Evolutionary conservation across 2,888 invertebrate genomes (phyloP), one percentile per base, ranked within the genome.

Genomic region (Fissipunctia ypsillon): DNA sequence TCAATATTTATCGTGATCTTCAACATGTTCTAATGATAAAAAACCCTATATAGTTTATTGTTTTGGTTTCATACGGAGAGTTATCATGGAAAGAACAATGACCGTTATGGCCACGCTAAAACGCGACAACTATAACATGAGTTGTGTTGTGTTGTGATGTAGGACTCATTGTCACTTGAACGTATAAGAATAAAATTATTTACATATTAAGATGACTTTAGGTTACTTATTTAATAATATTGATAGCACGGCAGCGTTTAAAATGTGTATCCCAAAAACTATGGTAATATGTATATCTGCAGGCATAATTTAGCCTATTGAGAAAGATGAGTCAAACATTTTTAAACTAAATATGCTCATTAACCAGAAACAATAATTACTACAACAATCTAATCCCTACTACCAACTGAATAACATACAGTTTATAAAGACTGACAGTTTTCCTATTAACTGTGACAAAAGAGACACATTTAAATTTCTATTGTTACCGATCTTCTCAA

Each of bases 121-220:
- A 48, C 22, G 48, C 0, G 22, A 48, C 48, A 22, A 48, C 22
- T 22, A 22, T 48, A 22, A 22, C 3, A 48, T 22, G 7, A 50
- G 3, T 3, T 25, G n/a, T 5, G 50, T 50, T n/a, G 10, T 4
- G 48, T n/a, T 74, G 79, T 81, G 48, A 78, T 50, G 48, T 43
- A 35, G 1, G 12, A 56, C 61, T 69, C 80, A 74, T 69, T 83
- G 83, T 83, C 79, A 78, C 45, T 31, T 28, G 63, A 67, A 35
- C 12, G 52, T 68, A 31, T 73, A 52, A 28, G 28, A 56, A 31
- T 78, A 66, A 43, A 31, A 41, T 56, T 59, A 68, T 71, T 81
- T 66, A 72, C 66, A 56, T 48, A 73, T 41, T 78, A 66, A 69
- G 63, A 38, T 54, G n/a, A 59, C 14, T 38, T 35, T 69, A 78